phyloP scores from a whole-genome alignment of 2,797 vertebrate species.

The Ispidina picta region DNA sequence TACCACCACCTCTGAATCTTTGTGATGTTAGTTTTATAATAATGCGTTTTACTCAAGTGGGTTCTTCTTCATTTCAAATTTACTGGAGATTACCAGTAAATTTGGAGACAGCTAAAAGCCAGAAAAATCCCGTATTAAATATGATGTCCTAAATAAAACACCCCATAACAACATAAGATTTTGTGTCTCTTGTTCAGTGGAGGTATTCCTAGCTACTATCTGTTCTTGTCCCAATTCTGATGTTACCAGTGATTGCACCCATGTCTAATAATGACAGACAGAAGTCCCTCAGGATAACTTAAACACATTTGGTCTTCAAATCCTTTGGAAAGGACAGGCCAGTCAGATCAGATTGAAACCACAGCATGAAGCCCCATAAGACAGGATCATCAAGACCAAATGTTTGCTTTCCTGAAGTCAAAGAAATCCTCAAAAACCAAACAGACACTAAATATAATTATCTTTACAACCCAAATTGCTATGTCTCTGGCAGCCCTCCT shows the following conservation, averaged over 20 bases:
- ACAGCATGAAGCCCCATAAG: constrained; percentile 9
- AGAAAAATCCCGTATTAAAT: neutral
- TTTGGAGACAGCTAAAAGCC: neutral
- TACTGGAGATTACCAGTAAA: neutral
- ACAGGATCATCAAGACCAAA: constrained; percentile 60
- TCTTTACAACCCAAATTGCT: constrained; percentile 75
- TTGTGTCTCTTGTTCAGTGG: neutral
- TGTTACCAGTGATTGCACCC: neutral
- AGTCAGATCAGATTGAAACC: constrained; percentile 49
- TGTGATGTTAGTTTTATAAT: neutral
- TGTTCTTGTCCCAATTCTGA: neutral
- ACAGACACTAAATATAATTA: constrained; percentile 76
- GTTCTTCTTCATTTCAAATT: neutral
- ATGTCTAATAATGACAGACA: neutral
- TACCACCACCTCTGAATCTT: neutral
- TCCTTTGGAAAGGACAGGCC: constrained; percentile 29
- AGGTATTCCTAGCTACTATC: neutral
- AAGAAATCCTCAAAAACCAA: constrained; percentile 64
- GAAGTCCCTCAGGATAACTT: constrained; percentile 19
- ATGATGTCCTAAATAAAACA: neutral
- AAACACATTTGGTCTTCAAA: constrained; percentile 40
- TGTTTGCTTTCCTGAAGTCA: constrained; percentile 71
- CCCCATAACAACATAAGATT: neutral
- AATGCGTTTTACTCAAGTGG: neutral
- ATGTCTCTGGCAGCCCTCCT: constrained; percentile 65